Conservation (phyloP, 2,888 invertebrate species). For the Brachypterus glaber region DNA sequence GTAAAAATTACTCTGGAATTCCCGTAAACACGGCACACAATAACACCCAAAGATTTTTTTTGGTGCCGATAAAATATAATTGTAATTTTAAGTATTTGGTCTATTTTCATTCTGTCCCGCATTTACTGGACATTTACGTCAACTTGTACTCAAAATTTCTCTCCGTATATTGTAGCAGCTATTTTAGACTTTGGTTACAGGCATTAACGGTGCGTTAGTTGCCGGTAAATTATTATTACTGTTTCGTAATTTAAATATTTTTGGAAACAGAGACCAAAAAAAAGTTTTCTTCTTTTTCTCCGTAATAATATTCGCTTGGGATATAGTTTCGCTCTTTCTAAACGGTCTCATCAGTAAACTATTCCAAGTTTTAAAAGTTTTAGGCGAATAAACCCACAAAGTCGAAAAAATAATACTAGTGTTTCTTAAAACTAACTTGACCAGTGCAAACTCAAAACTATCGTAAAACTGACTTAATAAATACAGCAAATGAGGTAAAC, state of each 20-base stretch:
- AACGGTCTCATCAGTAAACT: constrained; percentile 24
- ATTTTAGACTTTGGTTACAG: constrained; percentile 2
- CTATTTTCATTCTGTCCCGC: too few relatives aligned
- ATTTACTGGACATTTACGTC: too few relatives aligned
- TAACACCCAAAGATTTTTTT: too few relatives aligned
- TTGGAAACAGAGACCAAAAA: not conserved
- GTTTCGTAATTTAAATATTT: not conserved
- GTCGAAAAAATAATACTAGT: constrained; percentile 31
- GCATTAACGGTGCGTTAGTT: not conserved
- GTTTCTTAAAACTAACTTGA: constrained; percentile 29
- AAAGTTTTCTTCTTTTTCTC: constrained; percentile 3
- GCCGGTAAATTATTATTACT: not conserved
- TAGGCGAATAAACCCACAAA: constrained; percentile 35
- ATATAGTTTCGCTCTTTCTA: not conserved
- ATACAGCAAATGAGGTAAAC: constrained; percentile 60
- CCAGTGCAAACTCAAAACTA: constrained; percentile 26
- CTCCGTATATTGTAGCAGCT: too few relatives aligned
- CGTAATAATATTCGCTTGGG: not conserved
- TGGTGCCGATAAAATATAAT: too few relatives aligned
- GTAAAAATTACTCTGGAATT: too few relatives aligned
- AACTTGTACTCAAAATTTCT: too few relatives aligned
- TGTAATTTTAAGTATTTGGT: too few relatives aligned
- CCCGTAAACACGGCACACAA: too few relatives aligned
- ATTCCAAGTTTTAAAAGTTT: constrained; percentile 34
- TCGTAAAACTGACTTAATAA: constrained; percentile 49